These are phyloP conservation scores for Rhopalosiphum maidis DNA, from an alignment of 1,140 invertebrate species.

Conservation along the genomic window DNA sequence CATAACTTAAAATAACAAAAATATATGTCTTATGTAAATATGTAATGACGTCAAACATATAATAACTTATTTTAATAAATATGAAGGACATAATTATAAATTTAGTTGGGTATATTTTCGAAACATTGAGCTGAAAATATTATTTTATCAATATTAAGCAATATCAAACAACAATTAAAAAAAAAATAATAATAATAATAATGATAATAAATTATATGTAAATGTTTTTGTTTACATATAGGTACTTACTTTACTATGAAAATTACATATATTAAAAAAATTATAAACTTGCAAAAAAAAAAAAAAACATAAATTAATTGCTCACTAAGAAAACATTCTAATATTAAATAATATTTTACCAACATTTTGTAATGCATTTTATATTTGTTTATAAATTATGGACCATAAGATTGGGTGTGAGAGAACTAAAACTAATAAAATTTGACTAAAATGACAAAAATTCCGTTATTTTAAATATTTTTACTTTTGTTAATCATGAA, in stretches of 20 bases:
- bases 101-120: neutral
- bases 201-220: neutral
- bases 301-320: neutral
- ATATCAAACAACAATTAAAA: neutral
- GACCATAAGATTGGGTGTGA: neutral
- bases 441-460: neutral
- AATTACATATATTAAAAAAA: neutral
- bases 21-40: neutral
- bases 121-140: constrained; percentile 16
- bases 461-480: neutral
- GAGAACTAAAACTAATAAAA: neutral
- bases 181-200: neutral
- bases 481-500: neutral
- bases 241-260: too few relatives aligned
- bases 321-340: neutral
- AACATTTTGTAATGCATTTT: neutral
- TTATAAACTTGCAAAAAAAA: neutral
- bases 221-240: neutral
- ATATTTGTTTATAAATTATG: neutral
- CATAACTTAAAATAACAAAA: constrained; percentile 6
- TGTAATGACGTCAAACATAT: neutral
- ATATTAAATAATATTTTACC: neutral
- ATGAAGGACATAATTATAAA: neutral
- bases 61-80: neutral
- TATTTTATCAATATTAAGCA: neutral